Evolutionary conservation across 2,113 vertebrate genomes (phyloP).

Genomic region (Piprites chloris): DNA sequence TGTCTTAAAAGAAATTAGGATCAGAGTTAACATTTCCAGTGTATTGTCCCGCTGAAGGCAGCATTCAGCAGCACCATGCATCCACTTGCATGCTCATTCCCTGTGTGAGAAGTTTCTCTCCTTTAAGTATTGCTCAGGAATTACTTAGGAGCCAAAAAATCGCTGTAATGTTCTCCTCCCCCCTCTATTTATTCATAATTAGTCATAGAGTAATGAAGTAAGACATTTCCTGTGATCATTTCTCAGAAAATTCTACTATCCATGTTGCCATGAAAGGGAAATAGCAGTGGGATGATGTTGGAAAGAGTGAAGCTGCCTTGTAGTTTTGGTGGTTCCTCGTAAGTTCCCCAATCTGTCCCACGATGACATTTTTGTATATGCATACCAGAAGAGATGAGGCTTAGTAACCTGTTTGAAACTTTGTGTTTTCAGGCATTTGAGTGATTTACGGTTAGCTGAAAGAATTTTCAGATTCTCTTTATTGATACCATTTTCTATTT

Average conservation of each 20-base stretch:
- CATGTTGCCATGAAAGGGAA: neutral
- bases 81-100: neutral
- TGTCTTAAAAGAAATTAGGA: neutral
- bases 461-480: neutral
- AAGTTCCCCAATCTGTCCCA: neutral
- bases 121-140: neutral
- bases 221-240: slow-evolving; percentile 51
- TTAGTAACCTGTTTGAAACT: neutral
- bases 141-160: neutral
- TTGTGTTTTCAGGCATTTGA: neutral
- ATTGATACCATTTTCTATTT: neutral
- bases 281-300: neutral
- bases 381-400: neutral
- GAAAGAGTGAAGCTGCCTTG: neutral
- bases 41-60: neutral
- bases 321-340: neutral
- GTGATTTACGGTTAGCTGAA: neutral
- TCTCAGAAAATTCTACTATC: slow-evolving; percentile 9
- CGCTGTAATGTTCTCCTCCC: neutral
- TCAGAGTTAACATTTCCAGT: neutral
- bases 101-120: neutral
- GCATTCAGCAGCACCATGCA: neutral
- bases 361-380: neutral
- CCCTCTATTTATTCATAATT: slow-evolving; percentile 35
- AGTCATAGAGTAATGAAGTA: slow-evolving; percentile 51